These are phyloP conservation scores for Seriola rivoliana DNA, from an alignment of 2,113 vertebrate genomes.

Conservation along the genomic window DNA sequence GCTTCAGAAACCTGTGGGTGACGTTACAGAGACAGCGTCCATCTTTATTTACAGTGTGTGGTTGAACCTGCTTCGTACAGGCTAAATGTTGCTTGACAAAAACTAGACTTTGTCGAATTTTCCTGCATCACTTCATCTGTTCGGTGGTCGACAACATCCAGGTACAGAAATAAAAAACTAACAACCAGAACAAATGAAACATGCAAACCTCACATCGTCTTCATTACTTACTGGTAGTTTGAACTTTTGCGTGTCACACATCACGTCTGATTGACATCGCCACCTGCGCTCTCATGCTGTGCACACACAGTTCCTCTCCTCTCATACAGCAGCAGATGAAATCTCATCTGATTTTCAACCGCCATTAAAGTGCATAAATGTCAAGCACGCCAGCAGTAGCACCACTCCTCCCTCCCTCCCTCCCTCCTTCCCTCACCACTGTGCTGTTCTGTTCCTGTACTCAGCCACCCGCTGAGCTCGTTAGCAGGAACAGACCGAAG, in stretches of 20 bases:
- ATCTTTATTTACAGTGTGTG: too few species aligned
- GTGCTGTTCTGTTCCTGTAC: constrained; percentile 18
- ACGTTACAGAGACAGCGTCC: too few species aligned
- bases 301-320: neutral
- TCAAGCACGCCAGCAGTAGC: constrained; percentile 16
- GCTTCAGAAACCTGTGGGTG: too few species aligned
- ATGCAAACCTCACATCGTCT: neutral
- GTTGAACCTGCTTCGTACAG: too few species aligned
- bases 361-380: constrained; percentile 25
- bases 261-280: neutral
- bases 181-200: neutral
- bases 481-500: constrained; percentile 24
- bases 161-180: neutral
- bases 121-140: neutral
- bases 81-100: too few species aligned
- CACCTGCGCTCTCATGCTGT: neutral
- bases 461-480: constrained; percentile 30
- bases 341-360: neutral
- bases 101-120: neutral
- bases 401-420: neutral
- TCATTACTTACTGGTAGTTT: neutral
- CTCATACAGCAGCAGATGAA: neutral
- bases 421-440: constrained; percentile 3
- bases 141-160: neutral
- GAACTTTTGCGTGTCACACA: neutral